Base-by-base conservation (phyloP, 2,888 invertebrate species). In the Linnaemya tessellans region DNA sequence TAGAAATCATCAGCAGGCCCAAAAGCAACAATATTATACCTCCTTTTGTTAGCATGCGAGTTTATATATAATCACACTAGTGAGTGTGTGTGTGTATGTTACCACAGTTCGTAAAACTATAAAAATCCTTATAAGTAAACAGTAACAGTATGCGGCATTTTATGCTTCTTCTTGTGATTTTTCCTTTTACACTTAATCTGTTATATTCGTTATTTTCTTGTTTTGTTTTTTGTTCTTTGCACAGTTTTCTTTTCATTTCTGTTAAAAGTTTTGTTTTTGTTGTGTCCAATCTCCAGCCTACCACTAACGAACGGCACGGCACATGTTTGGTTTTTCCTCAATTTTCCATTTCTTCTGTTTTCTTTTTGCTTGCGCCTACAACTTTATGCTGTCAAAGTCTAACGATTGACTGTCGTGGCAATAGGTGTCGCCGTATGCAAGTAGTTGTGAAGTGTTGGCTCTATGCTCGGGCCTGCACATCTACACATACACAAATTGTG, bases 351-450 rank as follows among this genome's bases (percentile, higher is more conserved):
- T 41, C 43, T 30, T 30, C 5, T 30, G 30, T 30, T 30, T 30
- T 30, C 18, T 58, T 43, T 54, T 71, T 77, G 41, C 74, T 85
- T 75, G 85, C 85, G 82, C 85, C 85, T 85, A 82, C 85, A 85
- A 82, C 75, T 79, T 85, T 80, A 30, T 79, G 75, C 79, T 80
- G 85, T 85, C 85, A 85, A 85, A 85, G 85, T 85, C 85, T 82
- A 85, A 85, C 85, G 85, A 85, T 85, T 85, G 82, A 85, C 85
- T 85, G 82, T 85, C 85, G 79, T 85, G 70, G 80, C 77, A 80
- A 80, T 80, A 80, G 77, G 77, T 84, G 84, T 73, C 71, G 83
- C 67, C 84, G 84, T 84, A 43, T 68, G 64, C 62, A 62, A 71
- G 80, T 77, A 71, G 77, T 71, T 67, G 84, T 79, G 67, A 49